A percentile compares a stretch with the other conserved stretches of the same genome.
Evolutionary conservation across 2,797 vertebrate genomes (phyloP).

Genomic region (Cichlasoma orientale): DNA sequence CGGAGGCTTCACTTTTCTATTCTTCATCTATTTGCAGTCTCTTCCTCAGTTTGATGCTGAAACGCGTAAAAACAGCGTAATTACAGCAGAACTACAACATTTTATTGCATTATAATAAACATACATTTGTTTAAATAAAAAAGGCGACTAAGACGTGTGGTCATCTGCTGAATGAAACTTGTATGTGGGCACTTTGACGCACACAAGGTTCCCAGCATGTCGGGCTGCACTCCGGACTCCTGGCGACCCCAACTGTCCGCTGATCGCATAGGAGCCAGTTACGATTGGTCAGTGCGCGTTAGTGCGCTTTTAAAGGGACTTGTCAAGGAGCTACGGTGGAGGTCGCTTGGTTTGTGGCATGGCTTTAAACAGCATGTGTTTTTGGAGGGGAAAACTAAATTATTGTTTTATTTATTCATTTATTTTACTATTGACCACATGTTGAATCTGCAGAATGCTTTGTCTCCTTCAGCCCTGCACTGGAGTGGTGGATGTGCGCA

Average conservation of each 20-base stretch:
- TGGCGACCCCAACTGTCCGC: conserved; percentile 81
- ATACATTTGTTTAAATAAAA: background rate
- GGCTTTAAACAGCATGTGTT: background rate
- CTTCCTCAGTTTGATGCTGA: background rate
- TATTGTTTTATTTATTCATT: background rate
- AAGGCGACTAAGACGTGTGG: background rate
- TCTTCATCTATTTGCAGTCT: background rate
- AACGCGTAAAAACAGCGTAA: background rate
- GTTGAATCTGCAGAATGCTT: conserved; percentile 6
- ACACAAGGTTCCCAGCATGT: background rate
- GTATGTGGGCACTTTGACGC: background rate
- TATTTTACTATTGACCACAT: background rate
- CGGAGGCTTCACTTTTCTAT: background rate
- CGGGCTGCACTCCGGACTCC: conserved; percentile 50
- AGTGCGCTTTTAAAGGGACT: background rate
- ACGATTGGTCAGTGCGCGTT: background rate
- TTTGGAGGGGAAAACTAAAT: background rate
- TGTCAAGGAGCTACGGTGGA: background rate
- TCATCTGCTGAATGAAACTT: background rate
- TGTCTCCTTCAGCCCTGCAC: background rate
- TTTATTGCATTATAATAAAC: background rate
- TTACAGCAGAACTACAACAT: background rate
- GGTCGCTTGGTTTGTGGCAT: background rate
- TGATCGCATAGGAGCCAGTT: conserved; percentile 46
- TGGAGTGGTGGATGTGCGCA: background rate